A percentile compares a stretch with the other conserved stretches of the same genome.
Conservation (phyloP, 1,140 invertebrate species). For the Rhopalosiphum maidis region DNA sequence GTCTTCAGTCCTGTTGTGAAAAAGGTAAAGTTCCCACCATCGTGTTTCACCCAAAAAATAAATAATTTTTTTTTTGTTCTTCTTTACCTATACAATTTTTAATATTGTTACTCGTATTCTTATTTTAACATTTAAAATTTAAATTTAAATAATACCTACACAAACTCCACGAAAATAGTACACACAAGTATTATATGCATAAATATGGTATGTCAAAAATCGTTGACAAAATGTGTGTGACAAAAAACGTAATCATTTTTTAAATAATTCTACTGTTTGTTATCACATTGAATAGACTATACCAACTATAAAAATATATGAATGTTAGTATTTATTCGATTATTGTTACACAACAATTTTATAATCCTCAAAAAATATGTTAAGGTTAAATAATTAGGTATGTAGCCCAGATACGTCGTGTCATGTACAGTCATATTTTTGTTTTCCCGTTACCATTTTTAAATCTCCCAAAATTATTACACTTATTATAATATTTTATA, state of each 20-base stretch:
- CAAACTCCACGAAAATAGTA: not conserved
- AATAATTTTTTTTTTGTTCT: not conserved
- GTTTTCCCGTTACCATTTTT: not conserved
- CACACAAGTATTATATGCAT: not conserved
- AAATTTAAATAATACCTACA: not conserved
- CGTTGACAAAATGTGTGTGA: not conserved
- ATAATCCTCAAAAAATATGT: constrained; percentile 17
- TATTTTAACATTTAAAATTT: not conserved
- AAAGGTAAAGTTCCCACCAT: too few relatives aligned
- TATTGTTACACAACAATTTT: not conserved
- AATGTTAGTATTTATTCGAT: not conserved
- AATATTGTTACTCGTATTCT: not conserved
- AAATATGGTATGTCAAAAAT: not conserved
- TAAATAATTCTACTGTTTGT: not conserved
- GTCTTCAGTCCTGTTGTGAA: too few relatives aligned
- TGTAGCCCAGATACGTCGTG: not conserved
- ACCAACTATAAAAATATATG: not conserved
- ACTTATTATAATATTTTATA: not conserved
- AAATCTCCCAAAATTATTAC: constrained; percentile 19
- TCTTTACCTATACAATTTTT: not conserved
- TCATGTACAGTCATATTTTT: not conserved
- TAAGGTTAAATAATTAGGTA: not conserved
- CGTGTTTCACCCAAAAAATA: too few relatives aligned
- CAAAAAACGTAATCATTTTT: not conserved
- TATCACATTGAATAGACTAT: not conserved